Evolutionary conservation across 1,140 invertebrate species (phyloP).

Genomic region (Lithobius niger): DNA sequence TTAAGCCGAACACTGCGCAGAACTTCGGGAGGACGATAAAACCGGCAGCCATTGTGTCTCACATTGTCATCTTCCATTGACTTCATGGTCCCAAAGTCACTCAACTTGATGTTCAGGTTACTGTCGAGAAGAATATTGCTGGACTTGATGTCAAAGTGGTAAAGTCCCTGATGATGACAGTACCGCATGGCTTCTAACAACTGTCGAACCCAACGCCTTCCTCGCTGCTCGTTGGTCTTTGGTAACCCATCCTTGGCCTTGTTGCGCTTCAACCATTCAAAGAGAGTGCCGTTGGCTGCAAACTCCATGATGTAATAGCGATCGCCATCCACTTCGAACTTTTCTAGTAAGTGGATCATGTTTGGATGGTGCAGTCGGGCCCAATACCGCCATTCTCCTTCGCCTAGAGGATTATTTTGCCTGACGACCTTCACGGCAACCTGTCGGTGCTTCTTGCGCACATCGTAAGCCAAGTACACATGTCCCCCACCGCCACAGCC

Average conservation of each 20-base stretch:
- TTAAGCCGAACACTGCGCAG: not conserved
- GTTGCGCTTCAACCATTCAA: not conserved
- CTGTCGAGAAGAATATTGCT: conserved; percentile 3
- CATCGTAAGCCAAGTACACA: not conserved
- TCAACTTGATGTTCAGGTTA: not conserved
- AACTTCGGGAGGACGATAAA: conserved; percentile 2
- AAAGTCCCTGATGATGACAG: not conserved
- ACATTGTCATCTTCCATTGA: not conserved
- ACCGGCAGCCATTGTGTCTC: conserved; percentile 5
- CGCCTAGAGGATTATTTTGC: not conserved
- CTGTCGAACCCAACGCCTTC: not conserved
- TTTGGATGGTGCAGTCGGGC: not conserved
- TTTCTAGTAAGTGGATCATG: not conserved
- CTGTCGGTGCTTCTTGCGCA: not conserved
- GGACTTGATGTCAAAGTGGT: conserved; percentile 6
- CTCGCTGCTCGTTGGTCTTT: not conserved
- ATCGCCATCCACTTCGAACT: not conserved
- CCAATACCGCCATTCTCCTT: conserved; percentile 7
- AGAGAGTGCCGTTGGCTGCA: conserved; percentile 2
- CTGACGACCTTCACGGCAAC: not conserved
- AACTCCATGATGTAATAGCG: conserved; percentile 3
- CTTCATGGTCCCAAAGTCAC: conserved; percentile 5
- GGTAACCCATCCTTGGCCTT: not conserved
- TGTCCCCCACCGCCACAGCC: not conserved
- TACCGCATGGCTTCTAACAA: not conserved